Percentiles rank a stretch among this genome's conserved stretches.
These are phyloP conservation scores for Anthrax anthrax DNA, from an alignment of 2,888 invertebrate genomes.

Conservation along the genomic window DNA sequence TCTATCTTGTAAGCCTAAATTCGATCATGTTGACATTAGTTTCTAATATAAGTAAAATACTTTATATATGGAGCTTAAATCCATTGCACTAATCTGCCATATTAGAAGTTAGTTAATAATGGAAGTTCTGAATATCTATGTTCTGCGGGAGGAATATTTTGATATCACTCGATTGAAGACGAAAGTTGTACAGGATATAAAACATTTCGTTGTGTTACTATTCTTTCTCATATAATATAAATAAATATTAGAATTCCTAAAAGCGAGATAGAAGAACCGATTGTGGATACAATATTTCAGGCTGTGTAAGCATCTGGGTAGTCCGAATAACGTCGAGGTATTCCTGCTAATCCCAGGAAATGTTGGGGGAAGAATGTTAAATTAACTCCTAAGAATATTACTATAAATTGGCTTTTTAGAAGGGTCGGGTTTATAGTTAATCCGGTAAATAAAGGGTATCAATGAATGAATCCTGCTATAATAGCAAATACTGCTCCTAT, in stretches of 20 bases:
- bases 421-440: conserved; percentile 41
- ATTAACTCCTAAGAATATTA: conserved; percentile 64
- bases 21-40: conserved; percentile 42
- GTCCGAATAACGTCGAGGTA: conserved; percentile 64
- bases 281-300: conserved; percentile 54
- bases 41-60: conserved; percentile 45
- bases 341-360: conserved; percentile 53
- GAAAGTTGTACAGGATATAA: conserved; percentile 38
- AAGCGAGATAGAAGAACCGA: conserved; percentile 50
- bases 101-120: conserved; percentile 45
- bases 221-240: conserved; percentile 46
- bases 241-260: conserved; percentile 43
- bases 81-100: conserved; percentile 47
- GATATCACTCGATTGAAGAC: conserved; percentile 47
- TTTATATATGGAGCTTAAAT: conserved; percentile 55
- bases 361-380: conserved; percentile 70
- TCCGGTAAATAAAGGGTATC: conserved; percentile 55
- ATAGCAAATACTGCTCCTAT: conserved; percentile 69
- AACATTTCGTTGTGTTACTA: conserved; percentile 39
- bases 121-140: conserved; percentile 47
- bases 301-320: conserved; percentile 50
- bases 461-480: conserved; percentile 57
- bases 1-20: conserved; percentile 44
- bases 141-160: conserved; percentile 42
- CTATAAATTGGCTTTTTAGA: conserved; percentile 54